Evolutionary conservation across 1,140 invertebrate species (phyloP).

Genomic region (Nasonia longicornis): DNA sequence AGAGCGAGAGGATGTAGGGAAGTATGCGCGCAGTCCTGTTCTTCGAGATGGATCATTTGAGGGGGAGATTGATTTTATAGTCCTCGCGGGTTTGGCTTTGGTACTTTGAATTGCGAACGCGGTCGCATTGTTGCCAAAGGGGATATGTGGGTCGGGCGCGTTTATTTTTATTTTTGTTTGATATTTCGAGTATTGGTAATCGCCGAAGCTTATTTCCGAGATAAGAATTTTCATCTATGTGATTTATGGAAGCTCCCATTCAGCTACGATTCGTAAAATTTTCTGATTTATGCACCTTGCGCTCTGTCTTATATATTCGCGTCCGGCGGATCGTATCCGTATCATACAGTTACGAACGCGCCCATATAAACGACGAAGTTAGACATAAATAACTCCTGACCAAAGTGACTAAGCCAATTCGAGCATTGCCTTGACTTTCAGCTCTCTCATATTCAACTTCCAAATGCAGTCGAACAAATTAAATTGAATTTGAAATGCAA

Average conservation of each 20-base stretch:
- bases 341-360: no score
- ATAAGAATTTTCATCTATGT: neutral
- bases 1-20: neutral
- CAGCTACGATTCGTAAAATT: no score
- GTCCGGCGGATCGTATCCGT: no score
- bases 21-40: neutral
- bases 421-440: no score
- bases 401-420: no score
- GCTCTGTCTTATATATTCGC: neutral
- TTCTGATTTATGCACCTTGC: no score
- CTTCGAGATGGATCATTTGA: neutral
- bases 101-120: neutral
- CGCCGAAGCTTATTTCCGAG: neutral
- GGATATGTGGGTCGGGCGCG: neutral
- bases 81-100: neutral
- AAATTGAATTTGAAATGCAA: no score
- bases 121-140: neutral
- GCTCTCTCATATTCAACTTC: no score
- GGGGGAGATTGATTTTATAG: neutral
- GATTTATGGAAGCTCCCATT: no score
- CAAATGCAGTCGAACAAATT: no score
- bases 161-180: neutral
- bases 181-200: neutral
- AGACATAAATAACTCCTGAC: no score
- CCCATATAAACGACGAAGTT: no score